These are phyloP conservation scores for Norana najaformis DNA, from an alignment of 2,888 invertebrate genomes.

Conservation along the genomic window DNA sequence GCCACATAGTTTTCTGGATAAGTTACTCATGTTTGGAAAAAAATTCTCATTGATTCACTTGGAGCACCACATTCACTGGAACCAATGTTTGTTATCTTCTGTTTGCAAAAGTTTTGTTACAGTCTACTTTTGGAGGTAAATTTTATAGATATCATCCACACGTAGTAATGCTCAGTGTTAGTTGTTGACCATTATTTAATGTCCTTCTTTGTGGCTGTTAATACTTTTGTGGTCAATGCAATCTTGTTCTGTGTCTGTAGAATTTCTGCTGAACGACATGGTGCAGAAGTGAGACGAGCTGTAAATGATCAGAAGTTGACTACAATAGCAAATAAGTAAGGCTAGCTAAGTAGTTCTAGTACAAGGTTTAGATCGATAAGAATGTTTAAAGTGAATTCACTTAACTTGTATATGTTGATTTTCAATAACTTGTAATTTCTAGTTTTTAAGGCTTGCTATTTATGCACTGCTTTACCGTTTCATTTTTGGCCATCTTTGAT, in stretches of 20 bases:
- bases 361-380: not conserved
- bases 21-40: not conserved
- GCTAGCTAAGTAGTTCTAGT: not conserved
- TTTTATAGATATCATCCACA: not conserved
- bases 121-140: not conserved
- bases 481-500: not conserved
- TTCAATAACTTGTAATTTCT: not conserved
- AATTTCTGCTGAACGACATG: constrained; percentile 86
- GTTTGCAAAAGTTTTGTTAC: not conserved
- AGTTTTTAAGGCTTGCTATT: not conserved
- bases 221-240: not conserved
- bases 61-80: not conserved
- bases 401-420: no score
- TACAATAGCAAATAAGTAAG: constrained; percentile 84
- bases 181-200: not conserved
- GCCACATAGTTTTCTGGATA: not conserved
- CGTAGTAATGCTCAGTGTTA: not conserved
- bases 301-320: constrained; percentile 87
- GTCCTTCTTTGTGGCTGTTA: not conserved
- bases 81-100: not conserved
- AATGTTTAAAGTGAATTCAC: not conserved
- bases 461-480: not conserved
- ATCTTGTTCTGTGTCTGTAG: constrained; percentile 65
- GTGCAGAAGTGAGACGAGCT: constrained; percentile 86
- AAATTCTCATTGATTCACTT: not conserved